Evolutionary conservation across 2,797 vertebrate genomes (phyloP), one percentile per base, ranked within the genome.

Genomic region (Mormyrus proboscirostris): DNA sequence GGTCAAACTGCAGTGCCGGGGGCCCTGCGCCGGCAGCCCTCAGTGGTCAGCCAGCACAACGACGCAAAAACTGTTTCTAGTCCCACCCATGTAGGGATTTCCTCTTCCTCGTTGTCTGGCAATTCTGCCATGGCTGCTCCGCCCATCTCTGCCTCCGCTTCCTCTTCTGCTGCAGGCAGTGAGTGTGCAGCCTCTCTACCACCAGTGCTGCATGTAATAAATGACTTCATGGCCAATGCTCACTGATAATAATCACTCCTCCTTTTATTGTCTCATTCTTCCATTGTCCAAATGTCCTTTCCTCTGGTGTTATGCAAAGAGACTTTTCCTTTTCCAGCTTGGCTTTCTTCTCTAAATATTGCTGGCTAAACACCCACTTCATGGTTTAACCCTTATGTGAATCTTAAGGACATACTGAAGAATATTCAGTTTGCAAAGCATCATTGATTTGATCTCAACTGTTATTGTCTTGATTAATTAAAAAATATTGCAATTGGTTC

Each of bases 41-140:
- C 98, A 65, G 97, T 97, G 94, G 96, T 98, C 97, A 98, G 97
- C 97, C 98, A 99, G 93, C 98, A 99, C 95, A 97, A 98, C 96
- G 98, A 99, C 92, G 95, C 97, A 97, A 99, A 98, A 97, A 97
- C 96, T 96, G 97, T 97, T 96, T 98, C 98, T 99, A 99, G 97
- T 96, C 97, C 97, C 95, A 98, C 98, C 96, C 98, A 98, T 94
- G 95, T 97, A 94, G 97, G 97, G 95, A 96, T 98, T 96, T 97
- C 97, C 95, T 96, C 96, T 95, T 96, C 95, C 94, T 94, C 95
- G 85, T 94, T 95, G 91, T 95, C 97, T 94, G 96, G 96, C 97
- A 98, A 96, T 96, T 96, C 96, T 94, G 97, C 96, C 93, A 95
- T 96, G 93, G 96, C 93, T 93, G 88, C 94, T 90, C 95, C 97